Conservation (phyloP, 2,888 invertebrate species). For the Metalampra italica region DNA sequence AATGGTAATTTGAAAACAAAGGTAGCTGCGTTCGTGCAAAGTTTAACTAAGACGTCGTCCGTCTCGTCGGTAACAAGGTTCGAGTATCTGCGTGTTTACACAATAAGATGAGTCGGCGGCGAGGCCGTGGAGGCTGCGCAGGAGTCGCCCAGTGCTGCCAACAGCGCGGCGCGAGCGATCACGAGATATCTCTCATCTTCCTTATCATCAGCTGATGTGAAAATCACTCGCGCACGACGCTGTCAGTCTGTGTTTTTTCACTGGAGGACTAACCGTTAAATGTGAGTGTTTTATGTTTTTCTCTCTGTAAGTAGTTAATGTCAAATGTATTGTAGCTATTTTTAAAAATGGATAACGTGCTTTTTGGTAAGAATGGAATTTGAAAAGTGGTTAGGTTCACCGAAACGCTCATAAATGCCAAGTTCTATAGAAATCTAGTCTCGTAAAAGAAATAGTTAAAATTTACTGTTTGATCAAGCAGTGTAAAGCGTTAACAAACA, state of each 20-base stretch:
- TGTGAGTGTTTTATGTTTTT: background rate
- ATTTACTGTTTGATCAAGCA: too few relatives aligned
- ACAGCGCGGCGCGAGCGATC: slow-evolving; percentile 54
- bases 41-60: background rate
- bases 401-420: background rate
- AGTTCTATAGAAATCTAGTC: background rate
- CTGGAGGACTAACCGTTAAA: background rate
- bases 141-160: slow-evolving; percentile 60
- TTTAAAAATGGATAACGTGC: background rate
- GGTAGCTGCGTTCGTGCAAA: too few relatives aligned
- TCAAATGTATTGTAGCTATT: background rate
- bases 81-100: slow-evolving; percentile 16
- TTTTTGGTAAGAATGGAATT: background rate
- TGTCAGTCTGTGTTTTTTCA: slow-evolving; percentile 12
- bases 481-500: slow-evolving; percentile 25
- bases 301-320: background rate
- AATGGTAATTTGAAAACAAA: too few relatives aligned
- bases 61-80: background rate
- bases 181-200: slow-evolving; percentile 70
- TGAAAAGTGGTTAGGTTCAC: background rate
- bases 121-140: slow-evolving; percentile 60
- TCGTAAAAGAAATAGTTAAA: background rate
- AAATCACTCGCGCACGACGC: slow-evolving; percentile 39
- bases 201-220: slow-evolving; percentile 72
- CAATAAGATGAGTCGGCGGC: slow-evolving; percentile 31